Evolutionary conservation across 2,888 invertebrate species (phyloP), one percentile per base, ranked within the genome.

Genomic region (Lobophora halterata): DNA sequence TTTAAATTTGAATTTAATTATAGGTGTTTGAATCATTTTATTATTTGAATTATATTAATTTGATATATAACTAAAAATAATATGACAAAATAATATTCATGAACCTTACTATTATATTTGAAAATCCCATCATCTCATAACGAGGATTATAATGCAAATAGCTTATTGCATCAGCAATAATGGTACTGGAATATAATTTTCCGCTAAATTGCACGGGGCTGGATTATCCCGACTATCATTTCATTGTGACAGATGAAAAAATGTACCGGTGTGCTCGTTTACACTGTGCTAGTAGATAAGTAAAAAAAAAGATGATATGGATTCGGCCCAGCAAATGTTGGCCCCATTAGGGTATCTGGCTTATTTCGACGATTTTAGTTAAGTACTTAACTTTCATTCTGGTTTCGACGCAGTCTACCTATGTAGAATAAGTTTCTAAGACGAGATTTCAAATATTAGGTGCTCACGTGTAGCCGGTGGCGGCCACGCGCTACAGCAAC

Each of bases 151-250:
- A 49, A 35, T 31, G 30, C 9, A 36, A 26, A 36, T 29, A 34
- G 28, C 5, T 21, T 30, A 40, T 41, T 9, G 12, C 9, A 43
- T 37, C 43, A 25, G 48, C 54, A 49, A 45, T 54, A 42, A 46
- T 28, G 50, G 43, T 37, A 54, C 33, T 61, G 58, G 55, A 65
- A 71, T 55, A 71, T 76, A 75, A 82, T 82, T 82, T 82, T 82
- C 82, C 81, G 56, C 58, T 48, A 60, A 75, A 82, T 82, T 81
- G 74, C 69, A 58, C 79, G 62, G 46, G 50, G 50, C 28, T 28
- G 65, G 81, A 79, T 82, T 59, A 62, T 54, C 52, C 52, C 55
- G 49, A 37, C 48, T 46, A 48, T 49, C 45, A 19, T 42, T 50
- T 41, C 58, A 55, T 46, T 55, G 61, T 61, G 62, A 54, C 34